Conservation (phyloP, 2,797 vertebrate species). For the Anisognathus igniventris region DNA sequence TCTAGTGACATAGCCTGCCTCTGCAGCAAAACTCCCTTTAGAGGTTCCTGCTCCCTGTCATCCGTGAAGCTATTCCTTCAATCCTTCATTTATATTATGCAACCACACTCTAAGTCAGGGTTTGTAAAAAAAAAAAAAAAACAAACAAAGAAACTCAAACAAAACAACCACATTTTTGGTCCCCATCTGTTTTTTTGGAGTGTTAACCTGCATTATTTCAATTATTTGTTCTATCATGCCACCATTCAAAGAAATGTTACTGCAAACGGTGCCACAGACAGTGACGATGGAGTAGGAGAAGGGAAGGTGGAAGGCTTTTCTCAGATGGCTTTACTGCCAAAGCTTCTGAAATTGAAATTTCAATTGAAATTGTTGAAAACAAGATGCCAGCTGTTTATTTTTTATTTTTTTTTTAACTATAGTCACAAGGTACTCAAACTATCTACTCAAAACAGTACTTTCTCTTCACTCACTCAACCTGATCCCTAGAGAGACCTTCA, state of each 20-base stretch:
- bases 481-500: neutral
- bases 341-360: neutral
- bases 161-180: fast-evolving
- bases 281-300: neutral
- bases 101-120: neutral
- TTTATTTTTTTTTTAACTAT: neutral
- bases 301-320: neutral
- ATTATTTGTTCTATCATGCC: neutral
- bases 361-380: neutral
- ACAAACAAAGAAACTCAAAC: neutral
- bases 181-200: neutral
- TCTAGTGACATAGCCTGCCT: neutral
- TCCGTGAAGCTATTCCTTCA: fast-evolving
- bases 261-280: neutral
- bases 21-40: neutral
- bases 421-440: neutral
- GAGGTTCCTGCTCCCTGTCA: neutral
- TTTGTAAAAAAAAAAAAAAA: neutral
- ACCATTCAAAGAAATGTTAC: neutral
- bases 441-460: neutral
- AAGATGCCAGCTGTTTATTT: neutral
- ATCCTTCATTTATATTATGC: neutral
- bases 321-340: neutral
- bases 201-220: neutral
- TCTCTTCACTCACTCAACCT: neutral